These are phyloP conservation scores for Desmodus rotundus DNA, from an alignment of 2,113 vertebrate species.

Conservation along the genomic window DNA sequence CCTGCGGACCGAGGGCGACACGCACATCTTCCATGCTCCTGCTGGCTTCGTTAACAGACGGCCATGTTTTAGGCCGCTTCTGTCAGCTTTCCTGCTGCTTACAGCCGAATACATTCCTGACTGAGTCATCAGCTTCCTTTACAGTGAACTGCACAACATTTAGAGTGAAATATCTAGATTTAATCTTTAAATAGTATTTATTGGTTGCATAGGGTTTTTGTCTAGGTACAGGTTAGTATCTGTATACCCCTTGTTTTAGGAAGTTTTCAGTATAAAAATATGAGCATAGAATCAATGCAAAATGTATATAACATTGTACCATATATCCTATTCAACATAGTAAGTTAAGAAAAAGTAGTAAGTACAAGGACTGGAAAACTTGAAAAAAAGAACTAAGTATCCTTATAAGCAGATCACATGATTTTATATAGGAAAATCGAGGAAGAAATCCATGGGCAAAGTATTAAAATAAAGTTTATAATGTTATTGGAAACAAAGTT, in stretches of 20 bases:
- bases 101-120: neutral
- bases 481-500: neutral
- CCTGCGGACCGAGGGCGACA: neutral
- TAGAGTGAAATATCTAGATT: neutral
- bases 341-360: neutral
- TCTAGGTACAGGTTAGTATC: neutral
- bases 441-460: neutral
- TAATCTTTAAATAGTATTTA: neutral
- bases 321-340: neutral
- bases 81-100: neutral
- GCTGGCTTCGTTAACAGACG: neutral
- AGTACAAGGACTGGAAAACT: neutral
- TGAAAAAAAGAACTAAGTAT: neutral
- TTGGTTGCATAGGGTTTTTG: neutral
- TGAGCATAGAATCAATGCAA: neutral
- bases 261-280: neutral
- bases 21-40: neutral
- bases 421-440: neutral
- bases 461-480: neutral
- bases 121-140: neutral
- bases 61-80: neutral
- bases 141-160: neutral
- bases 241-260: neutral
- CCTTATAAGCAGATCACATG: neutral
- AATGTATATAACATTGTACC: neutral